phyloP scores from a whole-genome alignment of 2,888 invertebrate species.

The Mechanitis messenoides region DNA sequence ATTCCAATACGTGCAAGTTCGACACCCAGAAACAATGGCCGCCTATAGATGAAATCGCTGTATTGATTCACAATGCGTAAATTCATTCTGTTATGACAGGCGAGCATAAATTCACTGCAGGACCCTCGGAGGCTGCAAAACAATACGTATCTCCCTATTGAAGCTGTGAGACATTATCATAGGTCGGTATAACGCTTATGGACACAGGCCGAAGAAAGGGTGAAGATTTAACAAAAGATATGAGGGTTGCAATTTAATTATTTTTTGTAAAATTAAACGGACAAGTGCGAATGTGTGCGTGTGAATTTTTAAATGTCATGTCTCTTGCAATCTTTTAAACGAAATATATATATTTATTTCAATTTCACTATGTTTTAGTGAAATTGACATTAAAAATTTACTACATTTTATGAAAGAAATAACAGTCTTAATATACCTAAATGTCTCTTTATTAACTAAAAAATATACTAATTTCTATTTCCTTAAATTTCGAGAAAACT shows the following conservation, averaged over 20 bases:
- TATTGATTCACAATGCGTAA: slow-evolving; percentile 75
- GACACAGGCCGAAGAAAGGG: slow-evolving; percentile 64
- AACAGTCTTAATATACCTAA: no score
- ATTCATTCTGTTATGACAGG: slow-evolving; percentile 75
- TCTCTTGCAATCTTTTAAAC: slow-evolving; percentile 28
- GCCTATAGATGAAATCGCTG: slow-evolving; percentile 67
- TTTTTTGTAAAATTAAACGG: slow-evolving; percentile 57
- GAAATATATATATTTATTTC: no score
- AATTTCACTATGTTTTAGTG: no score
- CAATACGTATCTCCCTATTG: slow-evolving; percentile 63
- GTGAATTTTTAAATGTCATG: slow-evolving; percentile 43
- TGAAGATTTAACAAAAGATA: slow-evolving; percentile 47
- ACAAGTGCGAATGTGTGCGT: slow-evolving; percentile 56
- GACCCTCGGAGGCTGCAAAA: slow-evolving; percentile 72
- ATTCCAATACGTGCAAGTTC: slow-evolving; percentile 63
- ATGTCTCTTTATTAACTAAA: no score
- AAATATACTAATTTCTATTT: no score
- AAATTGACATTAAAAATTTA: slow-evolving; percentile 19
- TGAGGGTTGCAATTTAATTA: slow-evolving; percentile 61
- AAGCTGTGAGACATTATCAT: slow-evolving; percentile 66
- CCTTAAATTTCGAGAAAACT: no score
- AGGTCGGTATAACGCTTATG: slow-evolving; percentile 54
- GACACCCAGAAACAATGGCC: slow-evolving; percentile 70
- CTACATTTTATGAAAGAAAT: no score
- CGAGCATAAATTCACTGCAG: slow-evolving; percentile 70